phyloP scores from a whole-genome alignment of 1,140 invertebrate genomes.

The Apis laboriosa region DNA sequence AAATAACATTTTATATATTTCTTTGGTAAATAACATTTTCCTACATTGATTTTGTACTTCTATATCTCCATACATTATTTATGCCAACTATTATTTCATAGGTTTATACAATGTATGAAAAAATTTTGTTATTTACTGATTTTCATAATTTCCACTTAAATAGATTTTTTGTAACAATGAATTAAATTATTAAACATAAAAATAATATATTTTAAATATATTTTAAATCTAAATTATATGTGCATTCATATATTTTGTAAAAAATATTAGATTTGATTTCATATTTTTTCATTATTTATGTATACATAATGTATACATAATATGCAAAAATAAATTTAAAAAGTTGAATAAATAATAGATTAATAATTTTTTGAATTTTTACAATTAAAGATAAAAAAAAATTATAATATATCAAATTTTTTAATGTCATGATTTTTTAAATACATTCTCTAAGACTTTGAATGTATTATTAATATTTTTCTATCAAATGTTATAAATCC shows the following conservation, averaged over 20 bases:
- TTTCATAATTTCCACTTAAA: neutral
- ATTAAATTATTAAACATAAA: slow-evolving; percentile 7
- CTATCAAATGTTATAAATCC: neutral
- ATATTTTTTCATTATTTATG: slow-evolving; percentile 8
- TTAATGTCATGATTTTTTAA: neutral
- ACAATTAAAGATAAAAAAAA: neutral
- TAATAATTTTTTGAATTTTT: slow-evolving; percentile 12
- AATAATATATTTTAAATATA: slow-evolving; percentile 3
- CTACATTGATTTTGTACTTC: slow-evolving; percentile 46
- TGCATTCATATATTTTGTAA: slow-evolving; percentile 38
- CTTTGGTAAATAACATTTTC: slow-evolving; percentile 66
- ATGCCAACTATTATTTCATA: neutral
- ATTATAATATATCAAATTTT: neutral
- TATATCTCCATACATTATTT: slow-evolving; percentile 31
- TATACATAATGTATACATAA: slow-evolving; percentile 35
- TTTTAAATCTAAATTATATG: slow-evolving; percentile 16
- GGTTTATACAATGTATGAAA: slow-evolving; percentile 12
- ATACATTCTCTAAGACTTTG: neutral
- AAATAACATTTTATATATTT: slow-evolving; percentile 61
- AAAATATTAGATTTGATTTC: slow-evolving; percentile 34
- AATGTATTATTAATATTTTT: slow-evolving; percentile 12
- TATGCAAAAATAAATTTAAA: slow-evolving; percentile 4
- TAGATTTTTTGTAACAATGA: slow-evolving; percentile 1
- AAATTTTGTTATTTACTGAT: slow-evolving; percentile 11
- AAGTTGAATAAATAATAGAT: slow-evolving; percentile 39